These are phyloP conservation scores for Apamea crenata DNA, from an alignment of 2,888 invertebrate species.

Conservation along the genomic window DNA sequence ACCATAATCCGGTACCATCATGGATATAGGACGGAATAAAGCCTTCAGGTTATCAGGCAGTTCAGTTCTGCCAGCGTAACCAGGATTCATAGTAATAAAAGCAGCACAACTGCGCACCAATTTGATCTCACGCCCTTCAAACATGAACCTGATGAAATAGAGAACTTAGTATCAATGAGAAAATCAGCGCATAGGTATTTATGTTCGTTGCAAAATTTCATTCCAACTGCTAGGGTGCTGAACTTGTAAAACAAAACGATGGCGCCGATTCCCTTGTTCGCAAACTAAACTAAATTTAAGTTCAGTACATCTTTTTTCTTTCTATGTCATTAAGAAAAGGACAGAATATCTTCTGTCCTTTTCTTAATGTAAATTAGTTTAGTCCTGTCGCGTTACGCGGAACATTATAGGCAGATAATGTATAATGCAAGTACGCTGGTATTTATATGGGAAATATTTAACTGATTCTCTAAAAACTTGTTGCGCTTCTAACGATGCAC, in stretches of 20 bases:
- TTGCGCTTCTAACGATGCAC: background rate
- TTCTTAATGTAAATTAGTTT: too few relatives aligned
- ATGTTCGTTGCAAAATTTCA: background rate
- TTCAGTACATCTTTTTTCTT: too few relatives aligned
- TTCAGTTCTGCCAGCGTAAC: constrained; percentile 97
- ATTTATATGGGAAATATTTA: background rate
- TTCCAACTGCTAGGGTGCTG: background rate
- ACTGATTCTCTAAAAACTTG: background rate
- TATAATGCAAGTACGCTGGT: background rate
- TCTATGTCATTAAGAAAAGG: too few relatives aligned
- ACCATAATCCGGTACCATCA: constrained; percentile 98
- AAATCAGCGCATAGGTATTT: background rate
- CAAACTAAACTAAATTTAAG: too few relatives aligned
- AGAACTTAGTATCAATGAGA: constrained; percentile 7
- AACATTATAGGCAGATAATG: too few relatives aligned
- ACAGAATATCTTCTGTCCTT: too few relatives aligned
- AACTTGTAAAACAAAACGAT: background rate
- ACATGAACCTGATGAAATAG: constrained; percentile 92
- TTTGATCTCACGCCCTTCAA: constrained; percentile 97
- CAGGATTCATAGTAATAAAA: constrained; percentile 98
- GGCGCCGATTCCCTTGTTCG: too few relatives aligned
- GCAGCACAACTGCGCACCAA: constrained; percentile 95
- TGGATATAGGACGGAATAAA: constrained; percentile 95
- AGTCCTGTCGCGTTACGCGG: too few relatives aligned
- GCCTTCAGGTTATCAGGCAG: constrained; percentile 97